Base-by-base conservation (phyloP, 1,140 invertebrate species). In the Luehdorfia chinensis region DNA sequence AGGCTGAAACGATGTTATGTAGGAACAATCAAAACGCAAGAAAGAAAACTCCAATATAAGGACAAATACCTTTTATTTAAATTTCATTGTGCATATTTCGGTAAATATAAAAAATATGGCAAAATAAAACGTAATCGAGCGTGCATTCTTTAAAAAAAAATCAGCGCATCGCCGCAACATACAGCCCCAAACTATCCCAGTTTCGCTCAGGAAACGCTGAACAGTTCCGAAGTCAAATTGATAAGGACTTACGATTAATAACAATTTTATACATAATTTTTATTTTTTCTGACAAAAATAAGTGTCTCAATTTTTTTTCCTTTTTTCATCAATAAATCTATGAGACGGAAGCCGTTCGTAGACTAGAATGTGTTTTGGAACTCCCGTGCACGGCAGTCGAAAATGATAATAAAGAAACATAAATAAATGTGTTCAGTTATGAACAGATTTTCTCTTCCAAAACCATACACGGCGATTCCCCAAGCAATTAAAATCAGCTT, bases 71-170 rank as follows among this genome's bases (percentile, higher is more conserved):
- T 81, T 84, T 84, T 76, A 79, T 78, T 81, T 68, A 74, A 76
- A 73, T 72, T 74, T 84, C 65, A 84, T 84, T 84, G 80, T 84
- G 80, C 80, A 84, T 78, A 77, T 74, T 77, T 76, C 66, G 61
- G 71, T 79, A 75, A 75, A 77, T 81, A 79, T 75, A 81, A 84
- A 81, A 77, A 77, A 79, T 68, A 77, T 76, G 70, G 79, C 79
- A 72, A 76, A 79, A 68, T 68, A 77, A 76, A 68, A 68, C 55
- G 14, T 55, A 66, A 73, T 48, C 55, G 72, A 78, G 79, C 79
- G 79, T 80, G 76, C 73, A 58, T 56, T 39, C 48, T 55, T 56
- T 56, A 56, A 56, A 43, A 55, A 56, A 55, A 60, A 53, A 69
- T 50, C 43, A 59, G 57, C 59, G 59, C 60, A 33, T 48, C 49